Base-by-base conservation (phyloP, 2,113 vertebrate species). In the Ageneiosus marmoratus region DNA sequence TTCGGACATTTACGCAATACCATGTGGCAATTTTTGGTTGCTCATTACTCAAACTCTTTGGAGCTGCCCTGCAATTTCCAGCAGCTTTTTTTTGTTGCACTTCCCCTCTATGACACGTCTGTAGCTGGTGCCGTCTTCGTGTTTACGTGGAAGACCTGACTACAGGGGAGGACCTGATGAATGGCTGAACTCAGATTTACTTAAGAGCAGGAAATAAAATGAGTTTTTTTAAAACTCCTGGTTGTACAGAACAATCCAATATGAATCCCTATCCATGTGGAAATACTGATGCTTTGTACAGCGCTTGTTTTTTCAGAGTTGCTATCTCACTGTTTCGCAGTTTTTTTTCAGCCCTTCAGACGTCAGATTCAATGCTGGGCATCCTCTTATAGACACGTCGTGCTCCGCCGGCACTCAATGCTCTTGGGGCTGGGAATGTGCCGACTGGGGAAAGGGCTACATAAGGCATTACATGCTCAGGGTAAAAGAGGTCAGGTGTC, bases 351-450 rank as follows among this genome's bases (percentile, higher is more conserved):
- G 27, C 20, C 83, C 20, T 72, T 87, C 84, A 99, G 93, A 99
- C 98, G 85, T 99, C 98, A 84, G 98, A 99, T 94, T 99, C 98
- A 24, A 99, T 96, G 94, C 98, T 99, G 93, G 97, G 97, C 96
- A 98, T 97, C 95, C 97, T 98, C 92, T 98, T 98, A 93, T 95
- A 98, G 90, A 96, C 94, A 67, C 96, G 96, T 92, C 97, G 97
- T 95, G 97, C 98, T 93, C 96, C 96, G 90, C 96, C 97, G 83
- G 97, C 96, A 88, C 98, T 98, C 78, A 98, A 92, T 92, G 95
- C 95, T 91, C 97, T 95, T 82, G 96, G 95, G 87, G 95, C 93
- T 75, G 96, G 92, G 92, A 96, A 98, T 92, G 95, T 93, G 91
- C 95, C 96, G 90, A 96, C 95, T 32, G 91, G 91, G 89, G 96